These are phyloP conservation scores for Eristalinus sepulchralis DNA, from an alignment of 2,888 invertebrate species.

Conservation along the genomic window DNA sequence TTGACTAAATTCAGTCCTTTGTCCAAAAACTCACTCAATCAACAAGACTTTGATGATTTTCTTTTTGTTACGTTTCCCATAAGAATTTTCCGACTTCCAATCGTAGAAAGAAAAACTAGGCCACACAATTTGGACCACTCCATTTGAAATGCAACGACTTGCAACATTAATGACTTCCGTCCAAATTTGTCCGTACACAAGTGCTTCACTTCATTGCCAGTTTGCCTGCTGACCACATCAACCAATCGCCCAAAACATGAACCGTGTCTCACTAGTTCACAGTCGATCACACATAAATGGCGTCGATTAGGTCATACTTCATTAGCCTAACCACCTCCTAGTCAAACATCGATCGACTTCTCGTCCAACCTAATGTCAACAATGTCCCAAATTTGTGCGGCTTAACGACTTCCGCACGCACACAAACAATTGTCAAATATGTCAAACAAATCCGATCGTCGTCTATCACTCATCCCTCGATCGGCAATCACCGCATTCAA, in stretches of 20 bases:
- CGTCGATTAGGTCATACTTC: conserved; percentile 48
- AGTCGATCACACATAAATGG: conserved; percentile 17
- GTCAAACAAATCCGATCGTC: conserved; percentile 22
- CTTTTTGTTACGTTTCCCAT: too few species aligned
- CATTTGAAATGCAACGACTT: neutral
- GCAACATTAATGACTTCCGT: neutral
- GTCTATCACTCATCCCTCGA: conserved; percentile 14
- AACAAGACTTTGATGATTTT: too few species aligned
- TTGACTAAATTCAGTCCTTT: too few species aligned
- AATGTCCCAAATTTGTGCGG: conserved; percentile 39
- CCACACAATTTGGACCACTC: too few species aligned
- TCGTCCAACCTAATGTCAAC: conserved; percentile 9
- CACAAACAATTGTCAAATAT: conserved; percentile 10
- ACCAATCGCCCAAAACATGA: neutral
- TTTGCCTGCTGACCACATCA: neutral
- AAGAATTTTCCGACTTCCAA: too few species aligned
- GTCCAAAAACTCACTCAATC: too few species aligned
- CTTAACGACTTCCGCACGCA: conserved; percentile 47
- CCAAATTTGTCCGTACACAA: neutral
- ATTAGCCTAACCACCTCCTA: conserved; percentile 17
- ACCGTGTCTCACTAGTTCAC: neutral
- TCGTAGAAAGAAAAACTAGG: too few species aligned
- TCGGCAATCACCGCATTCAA: conserved; percentile 35
- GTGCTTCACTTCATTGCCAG: neutral
- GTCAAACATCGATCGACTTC: neutral